Percentiles rank a stretch among this genome's conserved stretches.
These are phyloP conservation scores for Eupithecia subfuscata DNA, from an alignment of 2,888 invertebrate genomes.

Conservation along the genomic window DNA sequence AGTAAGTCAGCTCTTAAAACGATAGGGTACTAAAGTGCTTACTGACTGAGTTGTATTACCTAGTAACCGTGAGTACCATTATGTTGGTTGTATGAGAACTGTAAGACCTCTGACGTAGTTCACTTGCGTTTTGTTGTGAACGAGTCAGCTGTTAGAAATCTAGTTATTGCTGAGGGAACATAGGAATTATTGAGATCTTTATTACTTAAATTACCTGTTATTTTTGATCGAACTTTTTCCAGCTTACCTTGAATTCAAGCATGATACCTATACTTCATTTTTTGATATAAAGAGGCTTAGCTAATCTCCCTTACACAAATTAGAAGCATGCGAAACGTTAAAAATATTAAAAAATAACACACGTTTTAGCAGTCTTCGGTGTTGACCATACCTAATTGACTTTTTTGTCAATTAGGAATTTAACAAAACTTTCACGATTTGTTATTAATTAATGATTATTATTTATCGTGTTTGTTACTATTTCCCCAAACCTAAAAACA, in stretches of 20 bases:
- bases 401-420: too few species aligned
- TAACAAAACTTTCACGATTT: too few species aligned
- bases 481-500: too few species aligned
- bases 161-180: background rate
- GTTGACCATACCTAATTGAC: background rate
- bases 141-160: background rate
- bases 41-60: background rate
- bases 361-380: background rate
- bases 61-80: background rate
- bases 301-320: background rate
- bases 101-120: background rate
- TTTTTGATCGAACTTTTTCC: background rate
- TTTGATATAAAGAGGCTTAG: background rate
- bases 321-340: background rate
- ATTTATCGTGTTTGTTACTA: too few species aligned
- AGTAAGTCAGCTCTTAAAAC: background rate
- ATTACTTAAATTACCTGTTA: background rate
- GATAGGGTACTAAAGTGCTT: background rate
- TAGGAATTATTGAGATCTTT: background rate
- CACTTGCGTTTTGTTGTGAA: background rate
- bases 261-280: background rate
- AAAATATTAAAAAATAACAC: background rate
- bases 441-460: too few species aligned
- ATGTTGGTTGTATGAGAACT: background rate
- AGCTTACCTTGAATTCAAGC: background rate